Evolutionary conservation across 2,797 vertebrate genomes (phyloP).

Genomic region (Kryptopterus vitreolus): DNA sequence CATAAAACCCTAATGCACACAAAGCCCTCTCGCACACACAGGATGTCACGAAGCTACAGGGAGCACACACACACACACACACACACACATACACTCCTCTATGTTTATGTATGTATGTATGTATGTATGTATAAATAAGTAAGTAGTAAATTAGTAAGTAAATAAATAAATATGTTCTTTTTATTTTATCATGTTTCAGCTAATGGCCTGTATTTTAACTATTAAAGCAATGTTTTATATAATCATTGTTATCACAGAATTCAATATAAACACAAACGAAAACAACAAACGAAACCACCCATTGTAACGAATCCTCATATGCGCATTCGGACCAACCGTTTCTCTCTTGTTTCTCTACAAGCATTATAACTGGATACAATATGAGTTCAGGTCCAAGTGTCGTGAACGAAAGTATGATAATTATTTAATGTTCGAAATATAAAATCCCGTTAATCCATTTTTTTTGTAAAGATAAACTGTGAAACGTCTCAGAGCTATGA

Average conservation of each 20-base stretch:
- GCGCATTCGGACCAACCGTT: not conserved
- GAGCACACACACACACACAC: no score
- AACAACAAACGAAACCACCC: slow-evolving; percentile 1
- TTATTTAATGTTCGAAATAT: slow-evolving; percentile 19
- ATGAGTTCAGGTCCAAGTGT: not conserved
- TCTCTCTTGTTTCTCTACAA: no score
- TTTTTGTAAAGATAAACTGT: slow-evolving; percentile 47
- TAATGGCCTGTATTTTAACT: no score
- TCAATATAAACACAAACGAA: not conserved
- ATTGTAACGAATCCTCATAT: not conserved
- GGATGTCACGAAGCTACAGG: no score
- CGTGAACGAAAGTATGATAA: not conserved
- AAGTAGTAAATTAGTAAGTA: not conserved
- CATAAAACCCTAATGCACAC: no score
- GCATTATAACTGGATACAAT: not conserved
- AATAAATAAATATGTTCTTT: no score
- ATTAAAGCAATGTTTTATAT: no score
- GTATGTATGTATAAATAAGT: no score
- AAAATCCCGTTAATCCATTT: slow-evolving; percentile 9
- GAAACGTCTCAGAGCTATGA: slow-evolving; percentile 47
- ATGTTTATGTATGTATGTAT: not conserved
- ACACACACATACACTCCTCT: no score
- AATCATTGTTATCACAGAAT: no score
- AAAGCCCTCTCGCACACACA: no score
- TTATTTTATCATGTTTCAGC: no score